Base-by-base conservation (phyloP, 2,113 vertebrate genomes). In the Spilogale gracilis region DNA sequence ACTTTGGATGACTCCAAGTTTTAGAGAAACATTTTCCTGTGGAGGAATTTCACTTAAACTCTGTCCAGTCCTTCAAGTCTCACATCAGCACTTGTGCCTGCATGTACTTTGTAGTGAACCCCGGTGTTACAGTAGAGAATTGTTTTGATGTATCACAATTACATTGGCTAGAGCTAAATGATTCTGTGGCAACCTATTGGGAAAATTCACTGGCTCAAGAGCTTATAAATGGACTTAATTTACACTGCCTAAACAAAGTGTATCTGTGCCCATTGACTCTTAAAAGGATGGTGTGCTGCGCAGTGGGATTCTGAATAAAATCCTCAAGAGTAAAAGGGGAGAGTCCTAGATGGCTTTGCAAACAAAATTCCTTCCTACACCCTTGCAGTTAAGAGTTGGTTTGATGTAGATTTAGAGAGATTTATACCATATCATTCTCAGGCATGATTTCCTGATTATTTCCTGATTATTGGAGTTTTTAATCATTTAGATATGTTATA, bases 141-240 rank as follows among this genome's bases (percentile, higher is more conserved):
- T 98, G 89, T 98, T 95, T 97, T 96, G 56, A 96, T 97, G 95
- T 63, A 97, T 98, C 98, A 98, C 97, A 98, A 97, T 99, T 98
- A 98, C 85, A 6, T 45, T 98, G 97, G 97, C 82, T 96, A 84
- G 96, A 97, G 95, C 87, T 98, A 98, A 98, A 98, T 95, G 97
- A 99, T 93, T 98, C 85, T 60, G 82, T 96, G 98, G 93, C 85
- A 98, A 98, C 93, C 96, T n/a, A 0, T 45, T 95, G 95, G 97
- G 96, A 98, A 96, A 98, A 98, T 95, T 95, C 96, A 97, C 92
- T 97, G 96, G 80, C 96, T 98, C 89, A 97, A 96, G 94, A 83
- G 50, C 82, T 98, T 90, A 97, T 93, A 97, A 98, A 98, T 78
- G 82, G 93, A 97, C 98, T 98, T 98, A 97, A 96, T 98, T 97